Evolutionary conservation across 2,797 vertebrate genomes (phyloP).

Genomic region (Acestrorhynchus altus): DNA sequence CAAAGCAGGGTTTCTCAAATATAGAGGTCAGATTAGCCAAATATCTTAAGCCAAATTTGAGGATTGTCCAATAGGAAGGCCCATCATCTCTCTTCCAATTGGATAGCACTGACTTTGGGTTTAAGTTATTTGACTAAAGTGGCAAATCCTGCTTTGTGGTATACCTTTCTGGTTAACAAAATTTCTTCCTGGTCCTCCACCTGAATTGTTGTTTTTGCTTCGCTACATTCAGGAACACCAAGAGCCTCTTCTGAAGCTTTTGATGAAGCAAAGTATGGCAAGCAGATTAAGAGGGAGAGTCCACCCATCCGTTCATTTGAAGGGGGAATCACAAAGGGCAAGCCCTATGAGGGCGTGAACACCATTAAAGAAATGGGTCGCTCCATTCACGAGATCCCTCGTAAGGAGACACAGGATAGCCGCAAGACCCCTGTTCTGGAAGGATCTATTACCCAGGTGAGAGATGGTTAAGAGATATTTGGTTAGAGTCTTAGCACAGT

Average conservation of each 20-base stretch:
- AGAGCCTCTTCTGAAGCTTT: slow-evolving; percentile 88
- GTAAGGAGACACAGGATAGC: slow-evolving; percentile 73
- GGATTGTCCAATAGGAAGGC: no score
- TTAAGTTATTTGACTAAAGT: no score
- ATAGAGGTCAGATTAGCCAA: no score
- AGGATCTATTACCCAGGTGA: slow-evolving; percentile 92
- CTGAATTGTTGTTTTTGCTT: not conserved
- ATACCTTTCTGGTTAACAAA: not conserved
- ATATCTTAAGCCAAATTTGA: no score
- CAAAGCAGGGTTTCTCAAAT: no score
- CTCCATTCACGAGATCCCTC: slow-evolving; percentile 96
- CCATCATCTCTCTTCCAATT: no score
- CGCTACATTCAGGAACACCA: slow-evolving; percentile 85
- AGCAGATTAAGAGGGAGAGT: slow-evolving; percentile 96
- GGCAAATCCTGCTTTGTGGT: no score
- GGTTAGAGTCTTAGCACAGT: not conserved
- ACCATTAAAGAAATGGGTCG: slow-evolving; percentile 98
- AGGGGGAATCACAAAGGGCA: slow-evolving; percentile 94
- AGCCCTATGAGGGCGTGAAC: slow-evolving; percentile 94
- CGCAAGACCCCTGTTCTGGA: slow-evolving; percentile 94
- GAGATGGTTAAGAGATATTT: not conserved
- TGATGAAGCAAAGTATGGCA: slow-evolving; percentile 93
- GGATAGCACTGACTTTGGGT: no score
- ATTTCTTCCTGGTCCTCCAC: not conserved
- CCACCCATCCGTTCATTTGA: slow-evolving; percentile 93